Evolutionary conservation across 2,888 invertebrate genomes (phyloP).

Genomic region (Thereva nobilitata): DNA sequence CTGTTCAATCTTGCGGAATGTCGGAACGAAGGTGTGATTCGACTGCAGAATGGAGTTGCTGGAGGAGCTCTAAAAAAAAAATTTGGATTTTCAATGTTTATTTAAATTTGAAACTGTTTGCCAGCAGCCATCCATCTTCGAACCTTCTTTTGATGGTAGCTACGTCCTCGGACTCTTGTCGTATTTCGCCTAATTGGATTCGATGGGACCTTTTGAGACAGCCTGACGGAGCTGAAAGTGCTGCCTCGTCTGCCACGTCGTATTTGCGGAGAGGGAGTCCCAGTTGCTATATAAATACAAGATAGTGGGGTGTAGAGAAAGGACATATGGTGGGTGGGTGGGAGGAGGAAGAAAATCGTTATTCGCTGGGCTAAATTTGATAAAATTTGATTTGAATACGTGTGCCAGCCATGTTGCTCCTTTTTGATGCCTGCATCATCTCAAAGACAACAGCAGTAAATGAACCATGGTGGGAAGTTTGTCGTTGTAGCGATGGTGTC

Average conservation of each 20-base stretch:
- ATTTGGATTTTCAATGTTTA: slow-evolving; percentile 16
- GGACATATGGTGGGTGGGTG: too few relatives aligned
- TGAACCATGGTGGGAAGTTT: slow-evolving; percentile 75
- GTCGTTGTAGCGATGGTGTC: slow-evolving; percentile 64
- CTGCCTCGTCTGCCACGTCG: slow-evolving; percentile 56
- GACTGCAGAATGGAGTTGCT: slow-evolving; percentile 55
- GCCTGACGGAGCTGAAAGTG: slow-evolving; percentile 64
- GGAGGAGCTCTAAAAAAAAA: slow-evolving; percentile 52
- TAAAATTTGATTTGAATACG: slow-evolving; percentile 48
- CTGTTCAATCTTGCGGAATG: slow-evolving; percentile 55
- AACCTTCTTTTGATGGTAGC: slow-evolving; percentile 58
- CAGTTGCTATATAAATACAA: slow-evolving; percentile 49
- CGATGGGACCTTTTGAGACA: slow-evolving; percentile 60
- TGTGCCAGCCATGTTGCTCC: slow-evolving; percentile 54
- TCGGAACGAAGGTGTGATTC: slow-evolving; percentile 52
- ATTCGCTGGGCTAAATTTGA: background rate
- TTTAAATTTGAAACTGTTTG: slow-evolving; percentile 9
- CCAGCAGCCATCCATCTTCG: background rate
- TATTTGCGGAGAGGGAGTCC: slow-evolving; percentile 57
- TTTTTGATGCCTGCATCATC: slow-evolving; percentile 75
- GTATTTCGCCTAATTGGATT: slow-evolving; percentile 64
- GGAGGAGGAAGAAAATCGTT: background rate
- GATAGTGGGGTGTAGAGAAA: background rate
- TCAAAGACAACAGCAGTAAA: slow-evolving; percentile 87
- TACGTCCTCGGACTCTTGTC: slow-evolving; percentile 60